Evolutionary conservation across 2,797 vertebrate genomes (phyloP).

Genomic region (Gymnoscopelus microlampas): DNA sequence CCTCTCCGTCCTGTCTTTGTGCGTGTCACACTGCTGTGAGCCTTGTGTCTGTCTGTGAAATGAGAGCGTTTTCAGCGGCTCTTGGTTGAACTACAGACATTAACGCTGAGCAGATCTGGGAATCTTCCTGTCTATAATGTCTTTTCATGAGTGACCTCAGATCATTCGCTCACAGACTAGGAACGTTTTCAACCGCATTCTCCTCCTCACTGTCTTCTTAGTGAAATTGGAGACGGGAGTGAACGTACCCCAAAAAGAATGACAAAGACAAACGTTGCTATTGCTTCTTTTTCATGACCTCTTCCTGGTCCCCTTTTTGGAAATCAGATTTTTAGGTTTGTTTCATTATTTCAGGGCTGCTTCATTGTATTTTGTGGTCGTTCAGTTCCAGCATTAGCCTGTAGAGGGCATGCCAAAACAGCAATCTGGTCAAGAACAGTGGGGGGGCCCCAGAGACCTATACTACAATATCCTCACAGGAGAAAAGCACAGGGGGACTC

Average conservation of each 20-base stretch:
- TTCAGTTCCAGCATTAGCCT: constrained; percentile 77
- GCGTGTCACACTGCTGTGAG: neutral
- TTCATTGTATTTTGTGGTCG: constrained; percentile 8
- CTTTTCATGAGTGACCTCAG: neutral
- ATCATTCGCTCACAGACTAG: neutral
- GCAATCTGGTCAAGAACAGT: constrained; percentile 67
- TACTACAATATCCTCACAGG: constrained; percentile 67
- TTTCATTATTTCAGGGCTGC: neutral
- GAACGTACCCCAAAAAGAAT: neutral
- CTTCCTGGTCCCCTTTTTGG: constrained; percentile 7
- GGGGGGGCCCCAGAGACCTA: constrained; percentile 49
- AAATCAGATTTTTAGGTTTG: constrained; percentile 25
- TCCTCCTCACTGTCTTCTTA: neutral
- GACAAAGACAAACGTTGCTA: neutral
- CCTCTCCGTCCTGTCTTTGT: neutral
- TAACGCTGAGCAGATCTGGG: neutral
- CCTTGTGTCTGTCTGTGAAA: constrained; percentile 47
- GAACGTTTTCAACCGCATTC: neutral
- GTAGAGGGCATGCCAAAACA: constrained; percentile 90
- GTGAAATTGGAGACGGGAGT: neutral
- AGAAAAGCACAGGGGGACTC: constrained; percentile 66
- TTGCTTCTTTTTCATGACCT: neutral
- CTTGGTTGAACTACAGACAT: constrained; percentile 7
- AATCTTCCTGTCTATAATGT: neutral
- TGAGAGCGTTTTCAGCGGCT: constrained; percentile 40